A percentile compares a stretch with the other conserved stretches of the same genome.
phyloP scores from a whole-genome alignment of 2,797 vertebrate genomes.

The Sphenodon punctatus region DNA sequence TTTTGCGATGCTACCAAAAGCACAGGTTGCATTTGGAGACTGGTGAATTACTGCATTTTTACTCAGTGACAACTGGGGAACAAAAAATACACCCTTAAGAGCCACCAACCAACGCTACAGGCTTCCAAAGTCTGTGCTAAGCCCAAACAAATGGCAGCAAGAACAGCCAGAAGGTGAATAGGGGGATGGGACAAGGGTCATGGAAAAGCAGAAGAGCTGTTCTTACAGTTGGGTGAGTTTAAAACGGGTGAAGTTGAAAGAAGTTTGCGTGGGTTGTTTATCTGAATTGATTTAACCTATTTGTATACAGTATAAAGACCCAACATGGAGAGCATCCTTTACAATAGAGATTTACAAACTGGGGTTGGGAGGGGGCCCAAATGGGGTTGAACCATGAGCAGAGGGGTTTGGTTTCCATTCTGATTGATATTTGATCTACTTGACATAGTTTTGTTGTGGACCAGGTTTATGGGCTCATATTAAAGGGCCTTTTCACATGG shows the following conservation, averaged over 20 bases:
- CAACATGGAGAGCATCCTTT: background rate
- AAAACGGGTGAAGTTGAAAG: background rate
- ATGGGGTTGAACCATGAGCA: no score
- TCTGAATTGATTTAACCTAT: background rate
- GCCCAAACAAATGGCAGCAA: rapidly evolving
- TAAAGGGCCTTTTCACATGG: no score
- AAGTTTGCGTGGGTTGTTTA: background rate
- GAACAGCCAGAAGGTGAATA: background rate
- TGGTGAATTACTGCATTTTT: background rate
- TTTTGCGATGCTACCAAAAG: background rate
- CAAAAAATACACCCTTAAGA: background rate
- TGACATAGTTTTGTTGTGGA: no score
- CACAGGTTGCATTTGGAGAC: background rate
- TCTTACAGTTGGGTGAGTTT: background rate
- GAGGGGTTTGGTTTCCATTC: no score
- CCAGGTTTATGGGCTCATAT: no score
- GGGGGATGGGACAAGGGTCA: rapidly evolving
- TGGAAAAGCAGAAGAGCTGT: rapidly evolving
- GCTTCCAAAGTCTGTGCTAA: background rate
- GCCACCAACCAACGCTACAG: background rate
- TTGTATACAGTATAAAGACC: rapidly evolving
- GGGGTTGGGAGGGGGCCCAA: no score
- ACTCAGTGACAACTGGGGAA: conserved; percentile 22
- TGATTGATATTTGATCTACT: no score
- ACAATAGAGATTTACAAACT: no score